These are phyloP conservation scores for Rugalucina vietnamica DNA, from an alignment of 2,888 invertebrate genomes.

Conservation along the genomic window DNA sequence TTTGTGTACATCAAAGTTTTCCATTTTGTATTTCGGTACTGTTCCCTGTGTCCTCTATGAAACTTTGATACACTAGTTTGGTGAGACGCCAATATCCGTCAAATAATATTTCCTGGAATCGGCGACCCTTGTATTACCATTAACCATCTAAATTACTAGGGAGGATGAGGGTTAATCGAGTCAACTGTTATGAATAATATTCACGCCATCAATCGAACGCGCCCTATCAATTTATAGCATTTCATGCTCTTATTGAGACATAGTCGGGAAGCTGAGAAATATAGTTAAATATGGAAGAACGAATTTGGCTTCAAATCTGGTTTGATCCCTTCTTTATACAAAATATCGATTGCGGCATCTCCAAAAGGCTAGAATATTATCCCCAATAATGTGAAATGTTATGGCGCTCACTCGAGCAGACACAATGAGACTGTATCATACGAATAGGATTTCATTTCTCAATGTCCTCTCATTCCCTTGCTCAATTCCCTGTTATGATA, in stretches of 20 bases:
- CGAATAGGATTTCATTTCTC: slow-evolving; percentile 8
- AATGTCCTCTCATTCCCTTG: background rate
- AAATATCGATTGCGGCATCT: slow-evolving; percentile 5
- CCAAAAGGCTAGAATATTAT: background rate
- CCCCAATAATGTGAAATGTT: slow-evolving; percentile 8
- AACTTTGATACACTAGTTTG: background rate
- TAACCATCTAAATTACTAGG: slow-evolving; percentile 58
- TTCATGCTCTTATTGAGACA: background rate
- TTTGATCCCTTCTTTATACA: slow-evolving; percentile 11
- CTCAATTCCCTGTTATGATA: slow-evolving; percentile 12
- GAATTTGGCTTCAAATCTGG: slow-evolving; percentile 4
- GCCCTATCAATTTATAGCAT: slow-evolving; percentile 12
- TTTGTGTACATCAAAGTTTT: too few species aligned
- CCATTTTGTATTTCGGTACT: too few species aligned
- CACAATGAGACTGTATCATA: slow-evolving; percentile 6
- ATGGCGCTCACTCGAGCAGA: slow-evolving; percentile 1
- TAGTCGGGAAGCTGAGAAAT: background rate
- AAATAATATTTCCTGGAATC: slow-evolving; percentile 58
- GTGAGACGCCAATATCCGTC: slow-evolving; percentile 22
- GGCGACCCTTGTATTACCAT: slow-evolving; percentile 55
- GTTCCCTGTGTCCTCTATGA: too few species aligned
- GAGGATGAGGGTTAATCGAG: slow-evolving; percentile 48
- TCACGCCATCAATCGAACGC: slow-evolving; percentile 21
- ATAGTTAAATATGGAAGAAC: slow-evolving; percentile 5
- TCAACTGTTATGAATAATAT: slow-evolving; percentile 21